Base-by-base conservation (phyloP, 1,140 invertebrate genomes). In the Papilio dardanus region DNA sequence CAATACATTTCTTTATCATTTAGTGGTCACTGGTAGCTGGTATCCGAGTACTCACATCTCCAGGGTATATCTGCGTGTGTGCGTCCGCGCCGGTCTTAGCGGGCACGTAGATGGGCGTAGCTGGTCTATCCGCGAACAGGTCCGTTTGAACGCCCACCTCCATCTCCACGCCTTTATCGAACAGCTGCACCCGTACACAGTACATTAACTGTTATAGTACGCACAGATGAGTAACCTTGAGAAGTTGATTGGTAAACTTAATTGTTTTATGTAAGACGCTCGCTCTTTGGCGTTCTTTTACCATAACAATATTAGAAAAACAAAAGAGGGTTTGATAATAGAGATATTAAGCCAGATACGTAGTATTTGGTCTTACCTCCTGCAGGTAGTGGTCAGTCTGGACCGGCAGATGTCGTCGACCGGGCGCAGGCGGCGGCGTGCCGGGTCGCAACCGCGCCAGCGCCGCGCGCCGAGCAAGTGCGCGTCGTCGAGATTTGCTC, bases 361-460 rank as follows among this genome's bases (percentile, higher is more conserved):
- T 19, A 46, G 42, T 46, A 37, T 37, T 37, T 12, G 12, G 35
- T 46, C 5, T 40, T 86, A 97, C 95, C 94, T 98, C 97, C 89
- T 98, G 97, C 28, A 99, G 94, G 88, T 97, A 98, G 75, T 95
- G 90, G 75, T 99, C 98, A 0, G 98, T 99, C 94, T 99, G 98
- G 24, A 98, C 95, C 67, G 96, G 95, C 80, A 97, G 96, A 90
- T 98, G 97, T 75, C 96, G 95, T 75, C 97, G 94, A 16, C 97
- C 97, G 54, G 95, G 94, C 12, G 98, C 95, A 6, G 96, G 95
- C 7, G 96, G 96, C 37, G 97, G 96, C 21, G 96, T 96, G 33
- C 94, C 94, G 95, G 54, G 96, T 94, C 62, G 95, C 95, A 74
- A 96, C 94, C 74, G 95, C 94, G 73, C 94, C 92, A 96, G 94